Evolutionary conservation across 2,113 vertebrate genomes (phyloP).

Genomic region (Mellivora capensis): DNA sequence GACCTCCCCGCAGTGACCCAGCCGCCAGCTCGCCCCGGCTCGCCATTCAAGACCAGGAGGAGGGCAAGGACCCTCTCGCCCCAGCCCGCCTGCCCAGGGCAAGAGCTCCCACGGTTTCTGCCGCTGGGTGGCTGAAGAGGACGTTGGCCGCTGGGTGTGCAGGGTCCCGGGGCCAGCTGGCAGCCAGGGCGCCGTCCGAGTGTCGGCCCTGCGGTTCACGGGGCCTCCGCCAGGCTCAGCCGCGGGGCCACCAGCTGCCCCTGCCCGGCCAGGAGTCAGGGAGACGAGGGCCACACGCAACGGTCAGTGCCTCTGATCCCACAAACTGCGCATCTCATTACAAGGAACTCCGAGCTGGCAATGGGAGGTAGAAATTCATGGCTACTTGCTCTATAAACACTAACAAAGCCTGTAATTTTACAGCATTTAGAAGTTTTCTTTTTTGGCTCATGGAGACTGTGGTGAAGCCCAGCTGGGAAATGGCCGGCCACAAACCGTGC

Average conservation of each 20-base stretch:
- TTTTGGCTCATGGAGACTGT: constrained; percentile 54
- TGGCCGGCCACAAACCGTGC: constrained; percentile 74
- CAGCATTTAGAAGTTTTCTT: constrained; percentile 38
- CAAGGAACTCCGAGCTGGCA: neutral
- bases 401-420: neutral
- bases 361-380: neutral
- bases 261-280: no score
- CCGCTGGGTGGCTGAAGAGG: no score
- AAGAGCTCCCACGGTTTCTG: constrained; percentile 74
- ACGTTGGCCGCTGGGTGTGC: no score
- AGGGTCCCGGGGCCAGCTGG: neutral
- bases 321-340: no score
- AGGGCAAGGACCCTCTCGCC: neutral
- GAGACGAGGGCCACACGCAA: no score
- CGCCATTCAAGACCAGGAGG: neutral
- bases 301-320: no score
- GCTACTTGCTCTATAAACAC: neutral
- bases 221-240: no score
- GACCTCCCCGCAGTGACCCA: neutral
- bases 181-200: neutral
- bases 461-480: constrained; percentile 65
- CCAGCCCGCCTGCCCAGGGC: neutral
- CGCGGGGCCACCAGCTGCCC: no score
- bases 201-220: neutral
- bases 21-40: neutral